Base-by-base conservation (phyloP, 1,140 invertebrate genomes). In the Nephila pilipes region DNA sequence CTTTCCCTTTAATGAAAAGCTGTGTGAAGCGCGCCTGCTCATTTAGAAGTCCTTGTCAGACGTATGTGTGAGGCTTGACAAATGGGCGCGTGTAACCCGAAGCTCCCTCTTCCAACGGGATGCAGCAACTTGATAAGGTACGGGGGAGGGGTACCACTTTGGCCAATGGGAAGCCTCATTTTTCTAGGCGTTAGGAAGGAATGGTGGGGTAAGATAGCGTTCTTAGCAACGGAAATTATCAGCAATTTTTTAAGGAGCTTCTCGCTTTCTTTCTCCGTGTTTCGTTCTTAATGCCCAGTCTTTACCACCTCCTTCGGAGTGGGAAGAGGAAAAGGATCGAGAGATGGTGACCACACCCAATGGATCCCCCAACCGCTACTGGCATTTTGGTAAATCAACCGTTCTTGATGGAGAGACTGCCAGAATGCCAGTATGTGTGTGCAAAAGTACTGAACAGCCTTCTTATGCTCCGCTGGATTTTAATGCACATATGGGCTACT, bases 151-250 rank as follows among this genome's bases (percentile, higher is more conserved):
- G 88, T 90, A 90, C 65, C 88, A 54, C 88, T 90, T 90, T 90
- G 88, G 88, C 88, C 88, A 90, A 90, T 90, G 75, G 75, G 88
- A 55, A 57, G 88, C 88, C 60, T 90, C 88, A 90, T 90, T 90
- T 90, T 90, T 90, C 88, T 90, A 90, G 88, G 88, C 88, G 88
- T 90, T 90, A 57, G 75, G 80, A 90, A 54, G 75, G 55, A 90
- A 90, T 90, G 87, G 87, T 79, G 87, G 87, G 54, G 87, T 89
- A 89, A 89, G 87, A 89, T 89, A 75, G 88, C 88, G 88, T 81
- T 90, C 88, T 90, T 81, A 90, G 88, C 88, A 81, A 90, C 88
- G 88, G 88, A 90, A 90, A 90, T 90, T 90, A 90, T 90, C 88
- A 81, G 88, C 55, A 90, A 60, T 90, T 90, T 90, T 81, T 87